Evolutionary conservation across 2,888 invertebrate genomes (phyloP), one percentile per base, ranked within the genome.

Genomic region (Orthosia cruda): DNA sequence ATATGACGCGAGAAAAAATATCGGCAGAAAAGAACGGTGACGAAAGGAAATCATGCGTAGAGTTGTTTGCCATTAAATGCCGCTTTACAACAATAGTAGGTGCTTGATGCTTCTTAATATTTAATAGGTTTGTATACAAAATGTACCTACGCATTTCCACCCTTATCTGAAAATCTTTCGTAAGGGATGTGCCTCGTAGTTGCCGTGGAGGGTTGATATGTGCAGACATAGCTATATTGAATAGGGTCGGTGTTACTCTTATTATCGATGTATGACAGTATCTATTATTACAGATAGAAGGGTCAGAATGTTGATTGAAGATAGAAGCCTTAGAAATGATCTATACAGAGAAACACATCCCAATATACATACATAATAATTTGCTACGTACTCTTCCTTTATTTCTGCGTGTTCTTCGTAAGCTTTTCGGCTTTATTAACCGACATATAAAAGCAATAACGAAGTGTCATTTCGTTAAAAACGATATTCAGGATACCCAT

Each of bases 361-460:
- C 20, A 55, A 78, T 23, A 49, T 16, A 47, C 5, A n/a, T 52
- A 62, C 15, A 3, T 54, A 78, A 75, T 45, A 70, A 78, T 76
- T 71, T 57, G 3, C 20, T n/a, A 32, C n/a, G 49, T 64, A n/a
- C n/a, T n/a, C n/a, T 62, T n/a, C 47, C 61, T 13, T 74, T 79
- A 49, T 66, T 83, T 68, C 20, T 45, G 7, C n/a, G 52, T 32
- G 54, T n/a, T 58, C 55, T 55, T 58, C 57, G 49, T 20, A 70
- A 72, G 40, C 57, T 66, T 72, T 20, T 65, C 18, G 11, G 49
- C 32, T 66, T 77, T 73, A 81, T 69, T 57, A 64, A 65, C 58
- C 16, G n/a, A 69, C 23, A 73, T 58, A 57, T 65, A 71, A 71
- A 75, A 81, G 72, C 63, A 83, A 67, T 73, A 81, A 73, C 67